These are phyloP conservation scores for Phragmatobia fuliginosa DNA, from an alignment of 2,888 invertebrate species.

Conservation along the genomic window DNA sequence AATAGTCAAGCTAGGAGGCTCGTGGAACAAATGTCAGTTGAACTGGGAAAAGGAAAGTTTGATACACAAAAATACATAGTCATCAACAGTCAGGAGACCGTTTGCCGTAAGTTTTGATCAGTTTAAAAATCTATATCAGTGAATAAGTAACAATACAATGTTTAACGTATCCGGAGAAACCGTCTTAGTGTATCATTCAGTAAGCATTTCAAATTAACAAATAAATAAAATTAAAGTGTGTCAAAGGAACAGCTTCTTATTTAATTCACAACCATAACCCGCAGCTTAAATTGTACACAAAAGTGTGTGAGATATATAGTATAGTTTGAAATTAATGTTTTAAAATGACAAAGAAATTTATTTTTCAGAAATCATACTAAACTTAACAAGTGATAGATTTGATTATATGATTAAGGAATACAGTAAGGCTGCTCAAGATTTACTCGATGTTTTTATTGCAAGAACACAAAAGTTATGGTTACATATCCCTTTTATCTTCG, in stretches of 20 bases:
- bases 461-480: slow-evolving; percentile 36
- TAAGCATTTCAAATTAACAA: too few species aligned
- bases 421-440: slow-evolving; percentile 21
- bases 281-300: too few species aligned
- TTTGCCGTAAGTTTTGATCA: slow-evolving; percentile 8
- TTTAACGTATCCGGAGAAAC: neutral
- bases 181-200: neutral
- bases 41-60: slow-evolving; percentile 7
- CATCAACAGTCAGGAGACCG: neutral
- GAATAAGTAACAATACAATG: neutral
- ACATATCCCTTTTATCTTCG: slow-evolving; percentile 36
- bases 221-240: too few species aligned
- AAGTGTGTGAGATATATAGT: neutral
- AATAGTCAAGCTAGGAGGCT: slow-evolving; percentile 43
- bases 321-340: neutral
- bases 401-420: slow-evolving; percentile 9
- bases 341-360: neutral
- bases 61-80: slow-evolving; percentile 2
- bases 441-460: slow-evolving; percentile 25
- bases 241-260: too few species aligned
- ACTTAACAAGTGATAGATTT: slow-evolving; percentile 6
- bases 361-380: slow-evolving; percentile 26
- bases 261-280: too few species aligned
- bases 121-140: neutral
- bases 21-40: slow-evolving; percentile 1